Evolutionary conservation across 2,888 invertebrate genomes (phyloP), one percentile per base, ranked within the genome.

Genomic region (Petrolisthes manimaculis): DNA sequence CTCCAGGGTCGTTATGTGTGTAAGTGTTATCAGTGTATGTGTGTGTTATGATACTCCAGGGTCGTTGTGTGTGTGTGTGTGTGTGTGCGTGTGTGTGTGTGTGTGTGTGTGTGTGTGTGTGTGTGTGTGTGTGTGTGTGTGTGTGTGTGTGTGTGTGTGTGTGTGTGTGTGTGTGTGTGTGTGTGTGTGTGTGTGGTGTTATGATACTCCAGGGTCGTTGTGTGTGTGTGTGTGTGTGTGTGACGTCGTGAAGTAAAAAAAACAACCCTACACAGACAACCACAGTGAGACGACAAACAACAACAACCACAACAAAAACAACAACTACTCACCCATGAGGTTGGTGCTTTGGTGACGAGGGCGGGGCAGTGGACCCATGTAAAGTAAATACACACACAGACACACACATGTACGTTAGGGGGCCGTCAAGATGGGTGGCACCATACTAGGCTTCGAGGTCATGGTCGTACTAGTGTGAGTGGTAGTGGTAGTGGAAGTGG

Each of bases 101-200:
- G 61, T 61, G 61, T 18, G 61, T 61, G 61, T 61, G 61, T 61
- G 61, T 61, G 61, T 61, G 61, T 61, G 61, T 61, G 61, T 61
- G 61, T 61, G 9, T 61, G 2, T 37, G 37, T 37, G 37, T 37
- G 37, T 37, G n/a, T n/a, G n/a, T n/a, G n/a, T n/a, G 37, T 1
- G 37, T 37, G n/a, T 21, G 21, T 21, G 5, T 69, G 69, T 69
- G 69, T 69, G 69, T 69, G 69, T 69, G 69, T 69, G 69, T 69
- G 69, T 69, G 69, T 69, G 69, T 69, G 69, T 69, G 69, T 69
- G 69, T 69, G 69, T 69, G 69, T 69, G 69, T 74, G 74, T 74
- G 74, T 74, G 74, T 37, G 37, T 37, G 37, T 37, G 37, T 37
- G 37, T 37, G 37, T 37, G 37, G 0, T 37, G 37, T 37, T 74